These are phyloP conservation scores for Perca flavescens DNA, from an alignment of 2,113 vertebrate species.

Conservation along the genomic window DNA sequence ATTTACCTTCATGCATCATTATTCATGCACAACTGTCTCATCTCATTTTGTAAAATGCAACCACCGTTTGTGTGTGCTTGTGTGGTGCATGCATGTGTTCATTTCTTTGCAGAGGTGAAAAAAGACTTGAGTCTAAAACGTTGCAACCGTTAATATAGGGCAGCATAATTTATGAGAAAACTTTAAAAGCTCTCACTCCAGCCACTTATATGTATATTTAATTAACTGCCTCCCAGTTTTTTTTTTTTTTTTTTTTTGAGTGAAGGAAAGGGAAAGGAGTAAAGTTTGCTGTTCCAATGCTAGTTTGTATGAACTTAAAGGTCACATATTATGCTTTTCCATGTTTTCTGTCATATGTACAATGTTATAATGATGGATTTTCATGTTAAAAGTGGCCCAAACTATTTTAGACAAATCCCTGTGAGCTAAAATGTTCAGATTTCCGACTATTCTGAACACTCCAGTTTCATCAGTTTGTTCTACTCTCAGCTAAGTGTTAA, in stretches of 20 bases:
- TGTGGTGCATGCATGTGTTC: not conserved
- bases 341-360: no score
- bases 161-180: conserved; percentile 72
- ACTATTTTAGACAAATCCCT: no score
- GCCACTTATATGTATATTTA: conserved; percentile 76
- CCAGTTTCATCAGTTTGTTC: no score
- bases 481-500: no score
- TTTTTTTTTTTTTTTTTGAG: conserved; percentile 32
- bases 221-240: conserved; percentile 48
- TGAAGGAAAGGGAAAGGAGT: not conserved
- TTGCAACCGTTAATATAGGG: conserved; percentile 46
- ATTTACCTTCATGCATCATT: conserved; percentile 5
- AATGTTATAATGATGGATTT: no score
- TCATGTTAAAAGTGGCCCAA: no score
- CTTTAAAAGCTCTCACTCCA: conserved; percentile 47
- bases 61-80: not conserved
- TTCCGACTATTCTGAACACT: no score
- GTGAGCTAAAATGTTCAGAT: no score
- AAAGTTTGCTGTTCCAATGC: not conserved
- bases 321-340: no score
- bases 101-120: not conserved
- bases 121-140: conserved; percentile 14
- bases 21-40: conserved; percentile 30
- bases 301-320: conserved; percentile 15
- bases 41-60: conserved; percentile 9